Evolutionary conservation across 2,888 invertebrate species (phyloP), one percentile per base, ranked within the genome.

Genomic region (Julus scandinavius): DNA sequence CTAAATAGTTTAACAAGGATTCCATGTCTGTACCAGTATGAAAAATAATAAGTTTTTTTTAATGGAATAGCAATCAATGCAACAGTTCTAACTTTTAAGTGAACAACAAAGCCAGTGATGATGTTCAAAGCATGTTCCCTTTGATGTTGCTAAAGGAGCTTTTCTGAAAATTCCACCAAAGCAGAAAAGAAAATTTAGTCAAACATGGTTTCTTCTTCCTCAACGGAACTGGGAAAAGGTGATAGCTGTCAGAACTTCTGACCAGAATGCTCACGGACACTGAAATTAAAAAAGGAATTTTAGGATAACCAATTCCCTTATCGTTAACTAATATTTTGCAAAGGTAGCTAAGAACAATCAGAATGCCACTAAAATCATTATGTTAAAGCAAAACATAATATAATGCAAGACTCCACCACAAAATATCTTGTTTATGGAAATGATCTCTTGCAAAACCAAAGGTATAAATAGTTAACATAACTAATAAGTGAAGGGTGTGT

Each of bases 181-280:
- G 38, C 29, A 38, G 38, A 80, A 80, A 80, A 80, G 80, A 80
- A 80, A 80, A 80, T 80, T 80, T 80, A 80, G 38, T 80, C 80
- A 80, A 80, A 80, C 80, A 80, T 80, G 41, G 41, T 87, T 87
- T 87, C 63, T 54, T 54, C 41, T 87, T 87, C 87, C 87, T 54
- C 54, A n/a, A 50, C 58, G 87, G 87, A 58, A 38, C 41, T 38
- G 63, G 63, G 41, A 29, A 41, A 63, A 50, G 41, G 72, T 63
- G 80, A 87, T 50, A 72, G 41, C 83, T 85, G 80, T 89, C 83
- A 89, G 58, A 89, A 89, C 89, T 95, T 94, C 72, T 89, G 87
- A 41, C 89, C 90, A 87, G 90, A 88, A 86, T 90, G 90, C 72
- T 91, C 91, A 87, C 90, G 90, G 17, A 91, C 91, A 90, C 91